phyloP scores from a whole-genome alignment of 2,113 vertebrate species.

The Fulica atra region DNA sequence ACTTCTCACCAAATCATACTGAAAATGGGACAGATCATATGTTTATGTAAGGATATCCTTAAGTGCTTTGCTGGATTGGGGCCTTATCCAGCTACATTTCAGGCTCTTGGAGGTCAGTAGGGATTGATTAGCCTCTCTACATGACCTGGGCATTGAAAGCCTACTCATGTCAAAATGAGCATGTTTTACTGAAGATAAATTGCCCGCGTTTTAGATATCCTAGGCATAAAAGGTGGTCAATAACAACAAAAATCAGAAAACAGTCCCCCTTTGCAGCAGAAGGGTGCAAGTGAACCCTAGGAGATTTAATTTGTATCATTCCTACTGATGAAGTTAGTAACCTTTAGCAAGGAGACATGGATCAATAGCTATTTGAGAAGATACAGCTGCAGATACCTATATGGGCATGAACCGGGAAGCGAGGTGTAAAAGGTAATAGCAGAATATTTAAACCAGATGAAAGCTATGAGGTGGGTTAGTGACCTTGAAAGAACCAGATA shows the following conservation, averaged over 20 bases:
- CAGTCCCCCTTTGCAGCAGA: neutral
- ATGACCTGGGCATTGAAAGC: neutral
- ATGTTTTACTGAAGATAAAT: neutral
- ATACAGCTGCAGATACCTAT: slow-evolving; percentile 46
- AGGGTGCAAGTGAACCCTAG: neutral
- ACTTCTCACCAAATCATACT: neutral
- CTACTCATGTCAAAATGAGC: neutral
- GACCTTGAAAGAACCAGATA: slow-evolving; percentile 48
- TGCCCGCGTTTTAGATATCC: neutral
- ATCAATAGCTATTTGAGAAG: slow-evolving; percentile 51
- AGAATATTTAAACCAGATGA: slow-evolving; percentile 68
- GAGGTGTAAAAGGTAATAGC: slow-evolving; percentile 33
- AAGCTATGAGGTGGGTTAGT: slow-evolving; percentile 41
- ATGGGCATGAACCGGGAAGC: slow-evolving; percentile 9
- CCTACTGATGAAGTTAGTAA: slow-evolving; percentile 50
- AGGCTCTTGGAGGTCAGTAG: neutral
- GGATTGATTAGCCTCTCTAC: slow-evolving; percentile 7
- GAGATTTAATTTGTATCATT: slow-evolving; percentile 34
- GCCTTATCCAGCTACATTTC: neutral
- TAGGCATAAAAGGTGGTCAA: neutral
- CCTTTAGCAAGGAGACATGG: slow-evolving; percentile 59
- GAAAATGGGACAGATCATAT: neutral
- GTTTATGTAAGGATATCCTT: slow-evolving; percentile 26
- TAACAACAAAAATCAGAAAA: slow-evolving; percentile 1
- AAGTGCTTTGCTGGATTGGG: slow-evolving; percentile 20